Conservation (phyloP, 1,140 invertebrate species). For the Drosophila littoralis region DNA sequence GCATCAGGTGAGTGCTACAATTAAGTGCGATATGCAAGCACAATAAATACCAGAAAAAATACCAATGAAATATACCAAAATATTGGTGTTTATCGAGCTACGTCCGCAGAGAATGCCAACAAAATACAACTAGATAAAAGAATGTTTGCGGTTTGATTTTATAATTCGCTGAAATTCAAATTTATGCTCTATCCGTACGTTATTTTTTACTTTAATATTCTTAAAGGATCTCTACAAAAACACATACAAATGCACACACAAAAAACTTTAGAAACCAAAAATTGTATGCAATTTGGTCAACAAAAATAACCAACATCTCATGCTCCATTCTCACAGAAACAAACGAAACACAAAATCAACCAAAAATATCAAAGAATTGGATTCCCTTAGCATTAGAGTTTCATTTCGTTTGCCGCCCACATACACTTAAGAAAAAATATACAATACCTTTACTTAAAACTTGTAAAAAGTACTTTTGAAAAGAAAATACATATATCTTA, state of each 20-base stretch:
- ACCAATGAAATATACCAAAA: conserved; percentile 22
- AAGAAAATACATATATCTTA: conserved; percentile 25
- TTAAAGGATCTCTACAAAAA: conserved; percentile 16
- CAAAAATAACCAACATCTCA: conserved; percentile 40
- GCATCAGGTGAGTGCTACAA: conserved; percentile 84
- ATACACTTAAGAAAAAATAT: conserved; percentile 33
- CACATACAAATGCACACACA: conserved; percentile 40
- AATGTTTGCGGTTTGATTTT: conserved; percentile 56
- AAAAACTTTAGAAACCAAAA: conserved; percentile 22
- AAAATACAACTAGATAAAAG: conserved; percentile 24
- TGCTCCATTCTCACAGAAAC: conserved; percentile 45
- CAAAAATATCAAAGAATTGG: conserved; percentile 18
- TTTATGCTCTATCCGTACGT: conserved; percentile 9
- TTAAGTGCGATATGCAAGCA: conserved; percentile 54
- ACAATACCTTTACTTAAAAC: conserved; percentile 25
- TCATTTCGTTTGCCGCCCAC: conserved; percentile 63
- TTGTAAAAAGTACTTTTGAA: conserved; percentile 49
- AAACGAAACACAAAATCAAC: background rate
- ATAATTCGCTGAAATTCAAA: conserved; percentile 35
- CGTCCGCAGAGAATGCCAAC: conserved; percentile 74
- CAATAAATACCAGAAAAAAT: conserved; percentile 43
- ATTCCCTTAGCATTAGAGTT: conserved; percentile 40
- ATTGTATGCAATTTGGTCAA: conserved; percentile 29
- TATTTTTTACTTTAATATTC: background rate
- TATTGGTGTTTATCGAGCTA: conserved; percentile 22